phyloP scores from a whole-genome alignment of 2,113 vertebrate species.

The Macrotis lagotis region DNA sequence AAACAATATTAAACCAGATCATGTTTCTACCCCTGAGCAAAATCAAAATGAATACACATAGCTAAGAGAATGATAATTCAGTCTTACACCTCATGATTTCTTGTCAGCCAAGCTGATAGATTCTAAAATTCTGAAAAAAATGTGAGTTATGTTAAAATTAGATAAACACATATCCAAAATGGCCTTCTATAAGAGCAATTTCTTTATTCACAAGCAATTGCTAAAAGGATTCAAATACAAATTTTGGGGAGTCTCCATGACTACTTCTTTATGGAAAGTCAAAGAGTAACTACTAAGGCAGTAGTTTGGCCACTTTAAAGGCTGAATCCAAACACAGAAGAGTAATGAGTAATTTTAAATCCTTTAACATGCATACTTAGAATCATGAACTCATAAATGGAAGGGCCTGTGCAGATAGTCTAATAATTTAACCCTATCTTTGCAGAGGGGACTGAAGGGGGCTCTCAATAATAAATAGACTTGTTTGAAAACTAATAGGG shows the following conservation, averaged over 20 bases:
- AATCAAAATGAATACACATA: not conserved
- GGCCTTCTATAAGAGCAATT: conserved; percentile 40
- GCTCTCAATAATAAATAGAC: not conserved
- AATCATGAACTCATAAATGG: not conserved
- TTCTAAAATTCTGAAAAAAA: not conserved
- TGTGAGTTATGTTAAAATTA: conserved; percentile 11
- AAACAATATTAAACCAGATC: not conserved
- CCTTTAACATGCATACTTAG: not conserved
- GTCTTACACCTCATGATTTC: not conserved
- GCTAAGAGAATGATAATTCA: not conserved
- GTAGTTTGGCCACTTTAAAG: conserved; percentile 2
- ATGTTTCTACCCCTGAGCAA: not conserved
- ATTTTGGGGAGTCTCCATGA: conserved; percentile 40
- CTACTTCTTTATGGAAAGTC: not conserved
- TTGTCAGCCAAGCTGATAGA: conserved; percentile 37
- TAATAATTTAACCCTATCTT: not conserved
- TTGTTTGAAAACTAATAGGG: not conserved
- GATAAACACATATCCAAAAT: conserved; percentile 26
- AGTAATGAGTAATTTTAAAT: conserved; percentile 27
- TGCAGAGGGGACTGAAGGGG: not conserved
- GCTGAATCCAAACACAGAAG: conserved; percentile 7
- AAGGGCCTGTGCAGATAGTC: not conserved
- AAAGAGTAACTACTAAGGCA: not conserved
- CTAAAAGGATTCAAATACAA: conserved; percentile 59
- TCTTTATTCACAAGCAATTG: conserved; percentile 36